Conservation (phyloP, 2,797 vertebrate species). For the Momotus momota region DNA sequence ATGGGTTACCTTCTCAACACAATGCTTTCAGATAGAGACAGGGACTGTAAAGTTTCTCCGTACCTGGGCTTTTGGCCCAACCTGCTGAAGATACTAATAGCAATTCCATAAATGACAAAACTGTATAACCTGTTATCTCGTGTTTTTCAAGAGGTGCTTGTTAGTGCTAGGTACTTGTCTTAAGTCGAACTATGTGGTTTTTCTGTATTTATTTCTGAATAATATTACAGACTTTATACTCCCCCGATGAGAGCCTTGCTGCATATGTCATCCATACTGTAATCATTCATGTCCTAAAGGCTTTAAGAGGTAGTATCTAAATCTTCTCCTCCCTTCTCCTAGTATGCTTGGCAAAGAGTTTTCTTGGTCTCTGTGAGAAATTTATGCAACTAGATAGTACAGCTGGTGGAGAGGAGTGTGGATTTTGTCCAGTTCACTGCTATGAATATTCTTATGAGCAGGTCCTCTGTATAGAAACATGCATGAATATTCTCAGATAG, state of each 20-base stretch:
- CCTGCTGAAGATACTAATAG: neutral
- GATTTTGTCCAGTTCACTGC: neutral
- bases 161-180: neutral
- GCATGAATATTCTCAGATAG: neutral
- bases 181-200: neutral
- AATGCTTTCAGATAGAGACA: neutral
- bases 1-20: neutral
- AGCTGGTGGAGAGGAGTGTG: fast-evolving
- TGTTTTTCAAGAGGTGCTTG: neutral
- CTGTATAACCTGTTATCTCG: neutral
- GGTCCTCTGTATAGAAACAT: neutral
- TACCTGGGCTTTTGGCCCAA: neutral
- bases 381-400: neutral
- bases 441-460: neutral
- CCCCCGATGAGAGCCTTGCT: neutral
- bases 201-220: neutral
- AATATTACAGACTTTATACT: neutral
- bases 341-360: neutral
- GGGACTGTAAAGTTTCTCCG: neutral
- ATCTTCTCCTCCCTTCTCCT: neutral
- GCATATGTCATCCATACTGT: neutral
- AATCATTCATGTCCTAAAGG: neutral
- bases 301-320: neutral
- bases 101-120: neutral
- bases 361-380: neutral